phyloP scores from a whole-genome alignment of 2,888 invertebrate genomes.

The Lithophane semibrunnea region DNA sequence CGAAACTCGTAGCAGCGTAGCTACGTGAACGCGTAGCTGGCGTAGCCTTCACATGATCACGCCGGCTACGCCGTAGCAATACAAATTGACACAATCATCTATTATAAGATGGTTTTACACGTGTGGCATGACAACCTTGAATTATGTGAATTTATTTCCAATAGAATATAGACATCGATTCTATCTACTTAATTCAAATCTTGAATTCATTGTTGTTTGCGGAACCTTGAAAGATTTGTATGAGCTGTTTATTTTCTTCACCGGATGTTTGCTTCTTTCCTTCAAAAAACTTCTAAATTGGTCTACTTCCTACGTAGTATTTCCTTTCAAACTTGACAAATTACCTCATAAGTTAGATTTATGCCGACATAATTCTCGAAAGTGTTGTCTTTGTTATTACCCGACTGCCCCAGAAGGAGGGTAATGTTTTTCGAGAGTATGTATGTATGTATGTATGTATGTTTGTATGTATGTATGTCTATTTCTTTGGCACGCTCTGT shows the following conservation, averaged over 20 bases:
- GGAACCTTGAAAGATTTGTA: neutral
- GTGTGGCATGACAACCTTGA: neutral
- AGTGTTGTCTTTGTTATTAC: too few species aligned
- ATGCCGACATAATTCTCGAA: neutral
- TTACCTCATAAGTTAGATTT: conserved; percentile 24
- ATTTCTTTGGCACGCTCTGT: too few species aligned
- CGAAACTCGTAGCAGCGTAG: neutral
- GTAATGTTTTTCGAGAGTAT: too few species aligned
- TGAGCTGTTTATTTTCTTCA: neutral
- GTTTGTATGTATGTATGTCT: too few species aligned
- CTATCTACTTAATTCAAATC: too few species aligned
- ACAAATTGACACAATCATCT: neutral
- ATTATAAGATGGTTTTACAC: neutral
- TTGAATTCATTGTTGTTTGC: neutral
- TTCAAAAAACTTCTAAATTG: conserved; percentile 26
- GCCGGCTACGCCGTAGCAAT: conserved; percentile 28
- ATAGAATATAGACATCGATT: neutral
- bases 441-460: too few species aligned
- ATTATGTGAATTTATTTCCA: neutral
- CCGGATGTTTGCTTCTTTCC: conserved; percentile 39
- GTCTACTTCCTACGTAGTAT: conserved; percentile 8
- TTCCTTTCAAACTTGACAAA: conserved; percentile 21
- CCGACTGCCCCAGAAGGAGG: too few species aligned
- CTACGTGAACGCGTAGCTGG: conserved; percentile 8
- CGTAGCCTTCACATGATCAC: neutral